A percentile compares a stretch with the other conserved stretches of the same genome.
These are phyloP conservation scores for Spatulosminthurus flaviceps DNA, from an alignment of 2,888 invertebrate species.

Conservation along the genomic window DNA sequence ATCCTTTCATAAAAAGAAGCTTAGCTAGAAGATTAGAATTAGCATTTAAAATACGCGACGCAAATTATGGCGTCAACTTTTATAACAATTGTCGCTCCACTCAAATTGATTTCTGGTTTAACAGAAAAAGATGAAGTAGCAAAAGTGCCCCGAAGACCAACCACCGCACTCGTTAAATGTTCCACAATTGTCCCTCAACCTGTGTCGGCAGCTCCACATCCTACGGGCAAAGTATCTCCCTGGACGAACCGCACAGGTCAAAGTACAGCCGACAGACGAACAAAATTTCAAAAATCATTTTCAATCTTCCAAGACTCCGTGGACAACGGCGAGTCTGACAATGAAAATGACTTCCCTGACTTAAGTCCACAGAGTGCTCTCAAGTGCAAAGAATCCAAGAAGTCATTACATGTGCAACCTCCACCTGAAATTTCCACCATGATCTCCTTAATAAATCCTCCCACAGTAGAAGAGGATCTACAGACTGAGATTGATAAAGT, in stretches of 20 bases:
- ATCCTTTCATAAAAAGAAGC: too few species aligned
- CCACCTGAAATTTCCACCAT: slow-evolving; percentile 60
- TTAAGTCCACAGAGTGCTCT: slow-evolving; percentile 14
- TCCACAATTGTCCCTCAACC: slow-evolving; percentile 25
- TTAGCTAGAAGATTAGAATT: too few species aligned
- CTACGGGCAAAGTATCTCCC: slow-evolving; percentile 46
- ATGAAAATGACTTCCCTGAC: slow-evolving; percentile 40
- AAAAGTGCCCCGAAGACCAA: slow-evolving; percentile 22
- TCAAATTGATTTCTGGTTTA: too few species aligned
- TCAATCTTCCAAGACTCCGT: slow-evolving; percentile 52
- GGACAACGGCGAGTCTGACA: slow-evolving; percentile 47
- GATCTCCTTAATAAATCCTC: slow-evolving; percentile 56
- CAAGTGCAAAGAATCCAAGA: slow-evolving; percentile 40
- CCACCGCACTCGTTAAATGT: background rate
- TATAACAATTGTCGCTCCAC: too few species aligned
- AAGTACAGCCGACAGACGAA: slow-evolving; percentile 53
- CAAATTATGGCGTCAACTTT: too few species aligned
- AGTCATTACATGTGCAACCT: slow-evolving; percentile 56
- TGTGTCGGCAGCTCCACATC: background rate
- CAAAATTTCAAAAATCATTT: slow-evolving; percentile 55
- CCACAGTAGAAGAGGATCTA: slow-evolving; percentile 49
- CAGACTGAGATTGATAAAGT: slow-evolving; percentile 54
- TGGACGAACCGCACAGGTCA: slow-evolving; percentile 53
- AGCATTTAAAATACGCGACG: too few species aligned
- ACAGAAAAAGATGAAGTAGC: too few species aligned